Evolutionary conservation across 1,140 invertebrate genomes (phyloP).

Genomic region (Drosophila micromelanica): DNA sequence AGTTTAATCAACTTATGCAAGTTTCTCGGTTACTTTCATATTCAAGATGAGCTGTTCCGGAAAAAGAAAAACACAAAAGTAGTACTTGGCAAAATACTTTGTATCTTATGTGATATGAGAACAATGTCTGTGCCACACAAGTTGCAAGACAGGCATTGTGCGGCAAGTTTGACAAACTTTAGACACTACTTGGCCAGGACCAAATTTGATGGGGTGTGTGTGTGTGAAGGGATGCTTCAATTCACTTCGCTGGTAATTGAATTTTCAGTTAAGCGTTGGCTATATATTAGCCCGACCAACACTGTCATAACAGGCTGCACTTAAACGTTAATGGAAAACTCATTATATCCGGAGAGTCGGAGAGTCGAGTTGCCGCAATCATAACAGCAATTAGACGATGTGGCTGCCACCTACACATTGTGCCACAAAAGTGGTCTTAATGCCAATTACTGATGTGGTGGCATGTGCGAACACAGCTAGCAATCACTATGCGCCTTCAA

Average conservation of each 20-base stretch:
- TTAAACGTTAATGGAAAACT: constrained; percentile 76
- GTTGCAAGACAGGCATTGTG: constrained; percentile 10
- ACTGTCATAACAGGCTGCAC: constrained; percentile 55
- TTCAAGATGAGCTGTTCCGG: not conserved
- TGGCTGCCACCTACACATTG: constrained; percentile 4
- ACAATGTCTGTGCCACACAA: not conserved
- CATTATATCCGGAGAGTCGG: constrained; percentile 49
- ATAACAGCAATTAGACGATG: constrained; percentile 55
- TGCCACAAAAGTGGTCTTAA: constrained; percentile 6
- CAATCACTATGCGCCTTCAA: constrained; percentile 6
- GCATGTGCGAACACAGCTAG: not conserved
- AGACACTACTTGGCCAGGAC: too few species aligned
- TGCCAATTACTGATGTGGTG: constrained; percentile 24
- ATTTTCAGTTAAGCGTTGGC: constrained; percentile 63
- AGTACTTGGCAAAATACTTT: too few species aligned
- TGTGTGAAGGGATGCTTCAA: constrained; percentile 36
- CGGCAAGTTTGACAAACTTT: constrained; percentile 14
- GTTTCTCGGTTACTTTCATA: not conserved
- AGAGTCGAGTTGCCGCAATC: constrained; percentile 5
- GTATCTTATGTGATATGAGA: not conserved
- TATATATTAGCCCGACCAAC: constrained; percentile 42
- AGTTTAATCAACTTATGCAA: constrained; percentile 18
- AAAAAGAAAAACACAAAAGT: too few species aligned
- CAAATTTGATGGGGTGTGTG: not conserved
- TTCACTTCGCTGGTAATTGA: constrained; percentile 62